A percentile compares a stretch with the other conserved stretches of the same genome.
Conservation (phyloP, 2,797 vertebrate species). For the Ctenochaetus hawaiiensis region DNA sequence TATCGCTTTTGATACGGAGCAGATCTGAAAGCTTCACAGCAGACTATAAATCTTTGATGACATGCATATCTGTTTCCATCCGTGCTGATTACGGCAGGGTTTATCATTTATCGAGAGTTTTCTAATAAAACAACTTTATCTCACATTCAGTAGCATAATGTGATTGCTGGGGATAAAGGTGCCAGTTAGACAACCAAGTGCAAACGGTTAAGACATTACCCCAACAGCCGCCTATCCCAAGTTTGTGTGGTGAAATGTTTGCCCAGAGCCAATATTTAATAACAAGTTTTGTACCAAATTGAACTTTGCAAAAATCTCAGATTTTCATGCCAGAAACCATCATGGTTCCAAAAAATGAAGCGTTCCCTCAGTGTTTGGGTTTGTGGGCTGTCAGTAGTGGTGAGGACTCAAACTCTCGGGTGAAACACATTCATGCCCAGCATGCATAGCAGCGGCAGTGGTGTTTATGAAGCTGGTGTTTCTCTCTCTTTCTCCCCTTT, state of each 20-base stretch:
- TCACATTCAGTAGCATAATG: background rate
- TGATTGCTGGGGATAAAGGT: conserved; percentile 35
- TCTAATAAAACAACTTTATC: conserved; percentile 6
- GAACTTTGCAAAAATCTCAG: conserved; percentile 67
- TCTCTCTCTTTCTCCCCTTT: conserved; percentile 44
- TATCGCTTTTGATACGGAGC: conserved; percentile 24
- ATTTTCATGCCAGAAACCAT: conserved; percentile 60
- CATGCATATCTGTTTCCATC: background rate
- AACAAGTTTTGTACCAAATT: conserved; percentile 58
- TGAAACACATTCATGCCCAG: conserved; percentile 60
- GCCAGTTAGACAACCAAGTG: conserved; percentile 40
- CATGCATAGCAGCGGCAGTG: conserved; percentile 39
- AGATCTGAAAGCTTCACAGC: conserved; percentile 17
- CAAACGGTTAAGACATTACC: conserved; percentile 49
- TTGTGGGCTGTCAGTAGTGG: conserved; percentile 70
- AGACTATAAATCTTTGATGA: conserved; percentile 2
- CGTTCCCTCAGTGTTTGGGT: conserved; percentile 57
- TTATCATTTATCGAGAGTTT: conserved; percentile 1
- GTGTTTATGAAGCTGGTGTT: conserved; percentile 57
- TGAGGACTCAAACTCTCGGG: conserved; percentile 53
- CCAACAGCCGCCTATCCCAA: conserved; percentile 38
- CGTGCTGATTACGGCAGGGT: background rate
- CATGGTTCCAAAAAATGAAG: conserved; percentile 52
- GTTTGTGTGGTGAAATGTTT: conserved; percentile 60
- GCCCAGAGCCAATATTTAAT: conserved; percentile 66